Evolutionary conservation across 2,797 vertebrate species (phyloP).

Genomic region (Arrhamphus sclerolepis): DNA sequence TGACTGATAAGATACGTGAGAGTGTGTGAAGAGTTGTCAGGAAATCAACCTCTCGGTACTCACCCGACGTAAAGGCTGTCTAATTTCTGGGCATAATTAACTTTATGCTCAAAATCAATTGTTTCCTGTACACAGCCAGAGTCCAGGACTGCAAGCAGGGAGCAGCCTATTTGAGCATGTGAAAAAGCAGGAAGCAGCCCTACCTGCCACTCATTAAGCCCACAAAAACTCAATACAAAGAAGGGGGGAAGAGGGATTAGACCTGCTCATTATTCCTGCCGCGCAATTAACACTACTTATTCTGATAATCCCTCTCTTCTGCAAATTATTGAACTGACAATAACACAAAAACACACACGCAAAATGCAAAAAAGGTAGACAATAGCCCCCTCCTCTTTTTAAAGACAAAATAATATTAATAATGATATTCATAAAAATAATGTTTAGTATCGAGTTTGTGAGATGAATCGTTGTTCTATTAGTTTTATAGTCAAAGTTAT

Average conservation of each 20-base stretch:
- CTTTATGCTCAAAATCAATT: slow-evolving; percentile 87
- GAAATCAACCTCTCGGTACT: slow-evolving; percentile 66
- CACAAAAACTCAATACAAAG: slow-evolving; percentile 85
- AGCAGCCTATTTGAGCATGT: slow-evolving; percentile 84
- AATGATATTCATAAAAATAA: too few relatives aligned
- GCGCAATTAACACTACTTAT: slow-evolving; percentile 86
- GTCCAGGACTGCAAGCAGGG: slow-evolving; percentile 81
- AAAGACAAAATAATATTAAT: too few relatives aligned
- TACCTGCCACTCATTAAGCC: slow-evolving; percentile 88
- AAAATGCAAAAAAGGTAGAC: slow-evolving; percentile 25
- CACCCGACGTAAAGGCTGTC: slow-evolving; percentile 68
- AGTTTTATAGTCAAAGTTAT: too few relatives aligned
- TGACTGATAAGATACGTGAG: slow-evolving; percentile 43
- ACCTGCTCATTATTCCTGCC: slow-evolving; percentile 87
- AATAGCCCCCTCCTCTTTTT: too few relatives aligned
- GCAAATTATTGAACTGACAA: slow-evolving; percentile 76
- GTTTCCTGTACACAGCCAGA: slow-evolving; percentile 85
- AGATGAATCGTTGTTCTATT: too few relatives aligned
- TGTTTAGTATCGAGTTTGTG: too few relatives aligned
- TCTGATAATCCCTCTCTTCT: slow-evolving; percentile 80
- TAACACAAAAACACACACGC: slow-evolving; percentile 33
- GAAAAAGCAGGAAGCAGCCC: slow-evolving; percentile 85
- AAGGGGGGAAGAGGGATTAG: slow-evolving; percentile 82
- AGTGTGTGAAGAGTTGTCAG: slow-evolving; percentile 64
- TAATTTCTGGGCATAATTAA: slow-evolving; percentile 85